These are phyloP conservation scores for Forbesichthys agassizii DNA, from an alignment of 2,113 vertebrate genomes.

Conservation along the genomic window DNA sequence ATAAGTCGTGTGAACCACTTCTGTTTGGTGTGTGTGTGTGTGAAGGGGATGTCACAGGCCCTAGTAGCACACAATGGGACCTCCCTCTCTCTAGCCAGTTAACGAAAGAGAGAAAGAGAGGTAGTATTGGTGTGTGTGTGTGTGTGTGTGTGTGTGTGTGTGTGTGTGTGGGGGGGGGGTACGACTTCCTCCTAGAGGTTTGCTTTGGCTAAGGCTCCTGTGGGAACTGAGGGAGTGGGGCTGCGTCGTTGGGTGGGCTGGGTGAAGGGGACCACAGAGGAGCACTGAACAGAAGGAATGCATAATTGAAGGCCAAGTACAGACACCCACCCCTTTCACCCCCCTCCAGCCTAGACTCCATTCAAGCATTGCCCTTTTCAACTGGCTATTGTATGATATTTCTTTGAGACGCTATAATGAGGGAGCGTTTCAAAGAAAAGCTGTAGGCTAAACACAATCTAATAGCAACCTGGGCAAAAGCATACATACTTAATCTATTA, in stretches of 20 bases:
- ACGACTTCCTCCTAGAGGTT: slow-evolving; percentile 76
- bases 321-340: slow-evolving; percentile 64
- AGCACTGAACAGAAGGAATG: slow-evolving; percentile 79
- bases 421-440: slow-evolving; percentile 71
- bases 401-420: slow-evolving; percentile 75
- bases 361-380: slow-evolving; percentile 79
- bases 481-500: slow-evolving; percentile 70
- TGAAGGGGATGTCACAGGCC: neutral
- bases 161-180: slow-evolving; percentile 24
- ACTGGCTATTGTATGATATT: slow-evolving; percentile 73
- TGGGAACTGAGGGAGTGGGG: slow-evolving; percentile 76
- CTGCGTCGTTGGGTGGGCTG: slow-evolving; percentile 37
- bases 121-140: neutral
- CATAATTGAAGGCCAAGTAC: slow-evolving; percentile 80
- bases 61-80: slow-evolving; percentile 51
- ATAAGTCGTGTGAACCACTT: no score
- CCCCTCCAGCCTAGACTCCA: slow-evolving; percentile 65
- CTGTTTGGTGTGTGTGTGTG: no score
- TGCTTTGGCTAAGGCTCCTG: slow-evolving; percentile 76
- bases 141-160: slow-evolving; percentile 5
- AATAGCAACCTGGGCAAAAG: slow-evolving; percentile 58
- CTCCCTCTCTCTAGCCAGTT: slow-evolving; percentile 25
- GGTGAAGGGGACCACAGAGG: slow-evolving; percentile 75
- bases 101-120: neutral
- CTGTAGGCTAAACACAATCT: slow-evolving; percentile 69